Evolutionary conservation across 2,113 vertebrate genomes (phyloP), one percentile per base, ranked within the genome.

Genomic region (Lonchura striata): DNA sequence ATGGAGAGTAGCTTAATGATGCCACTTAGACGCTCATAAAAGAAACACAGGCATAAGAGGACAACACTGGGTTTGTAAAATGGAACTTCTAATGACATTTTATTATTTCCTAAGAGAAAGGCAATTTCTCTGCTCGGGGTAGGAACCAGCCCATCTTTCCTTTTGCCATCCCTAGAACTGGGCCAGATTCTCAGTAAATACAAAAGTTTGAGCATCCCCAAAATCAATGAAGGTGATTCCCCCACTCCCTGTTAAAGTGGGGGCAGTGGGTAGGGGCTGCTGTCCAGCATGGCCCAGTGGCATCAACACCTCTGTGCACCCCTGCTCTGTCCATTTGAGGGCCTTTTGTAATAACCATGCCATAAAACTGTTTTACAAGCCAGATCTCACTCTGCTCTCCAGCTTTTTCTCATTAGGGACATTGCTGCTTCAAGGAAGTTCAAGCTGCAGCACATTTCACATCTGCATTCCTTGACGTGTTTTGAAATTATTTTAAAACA

Each of bases 301-400:
- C 84, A 77, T 71, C 23, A 8, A 41, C 11, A 16, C 5, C 64
- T 96, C 91, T 68, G n/a, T 11, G 56, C 66, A 68, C 25, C 28
- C 70, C 76, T 24, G 5, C 37, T 63, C 53, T 33, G 28, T 30
- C 76, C 44, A 46, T 89, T 88, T 2, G 5, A 95, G 92, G 79
- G 56, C 49, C 76, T 56, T 88, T 93, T 86, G 88, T 25, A 84
- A 75, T 92, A 92, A 96, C 94, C 27, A 31, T 96, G 63, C 83
- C 72, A 80, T 86, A 86, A 96, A 97, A 86, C 90, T 37, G 19
- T 74, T 98, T 97, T 96, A 97, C 86, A 96, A 95, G 92, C 47
- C 77, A 94, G 59, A 80, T 68, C 88, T 93, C 94, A 74, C 85
- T 94, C 80, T 82, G 53, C 90, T 95, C 59, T 71, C 78, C 95